Percentiles rank a stretch among this genome's conserved stretches.
Conservation (phyloP, 2,113 vertebrate genomes). For the Dicentrarchus labrax region DNA sequence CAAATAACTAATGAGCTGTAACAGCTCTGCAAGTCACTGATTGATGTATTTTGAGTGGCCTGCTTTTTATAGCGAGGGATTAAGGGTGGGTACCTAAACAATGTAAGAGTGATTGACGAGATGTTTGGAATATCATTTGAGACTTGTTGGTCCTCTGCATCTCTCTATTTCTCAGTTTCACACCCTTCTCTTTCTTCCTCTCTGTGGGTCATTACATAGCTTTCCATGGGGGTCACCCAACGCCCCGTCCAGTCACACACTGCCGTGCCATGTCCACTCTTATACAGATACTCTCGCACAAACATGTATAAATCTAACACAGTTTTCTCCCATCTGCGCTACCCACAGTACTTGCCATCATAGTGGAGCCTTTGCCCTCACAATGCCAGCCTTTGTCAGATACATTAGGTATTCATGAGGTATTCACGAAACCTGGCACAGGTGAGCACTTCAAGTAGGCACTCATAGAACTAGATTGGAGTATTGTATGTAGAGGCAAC, state of each 20-base stretch:
- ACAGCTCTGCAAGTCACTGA: constrained; percentile 37
- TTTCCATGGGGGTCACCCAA: constrained; percentile 1
- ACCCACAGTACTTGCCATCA: constrained; percentile 17
- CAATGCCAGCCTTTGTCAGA: constrained; percentile 37
- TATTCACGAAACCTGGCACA: constrained; percentile 23
- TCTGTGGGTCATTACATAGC: constrained; percentile 25
- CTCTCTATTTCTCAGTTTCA: constrained; percentile 4
- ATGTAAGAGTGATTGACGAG: constrained; percentile 54
- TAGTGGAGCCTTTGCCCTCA: constrained; percentile 15
- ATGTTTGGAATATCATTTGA: constrained; percentile 47
- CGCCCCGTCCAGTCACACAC: background rate
- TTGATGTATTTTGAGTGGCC: constrained; percentile 42
- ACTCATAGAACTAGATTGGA: background rate
- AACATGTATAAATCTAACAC: background rate
- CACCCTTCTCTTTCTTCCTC: background rate
- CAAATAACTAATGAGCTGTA: constrained; percentile 55
- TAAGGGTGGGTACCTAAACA: constrained; percentile 56
- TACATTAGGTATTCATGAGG: constrained; percentile 30
- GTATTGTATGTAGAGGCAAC: background rate
- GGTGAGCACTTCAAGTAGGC: background rate
- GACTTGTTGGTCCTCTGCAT: constrained; percentile 14
- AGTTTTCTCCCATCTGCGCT: background rate
- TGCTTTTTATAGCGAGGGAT: constrained; percentile 18
- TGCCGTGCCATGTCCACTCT: background rate
- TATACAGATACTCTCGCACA: background rate